Evolutionary conservation across 2,888 invertebrate species (phyloP).

Genomic region (Crematogaster levior): DNA sequence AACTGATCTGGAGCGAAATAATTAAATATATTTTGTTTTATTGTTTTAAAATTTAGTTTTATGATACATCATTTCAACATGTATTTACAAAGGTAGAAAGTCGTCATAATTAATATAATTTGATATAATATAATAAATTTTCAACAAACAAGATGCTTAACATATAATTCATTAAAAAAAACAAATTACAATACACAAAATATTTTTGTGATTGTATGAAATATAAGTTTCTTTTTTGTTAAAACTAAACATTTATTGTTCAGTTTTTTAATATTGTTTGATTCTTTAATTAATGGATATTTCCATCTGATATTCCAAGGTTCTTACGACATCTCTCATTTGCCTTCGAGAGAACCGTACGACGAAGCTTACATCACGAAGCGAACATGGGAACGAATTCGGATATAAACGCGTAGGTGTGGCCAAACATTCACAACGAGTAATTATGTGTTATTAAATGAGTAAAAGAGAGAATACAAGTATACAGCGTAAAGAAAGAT

Average conservation of each 20-base stretch:
- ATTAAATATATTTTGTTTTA: slow-evolving; percentile 12
- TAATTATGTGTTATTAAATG: slow-evolving; percentile 72
- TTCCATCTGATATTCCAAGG: slow-evolving; percentile 25
- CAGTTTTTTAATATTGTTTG: neutral
- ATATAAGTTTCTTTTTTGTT: neutral
- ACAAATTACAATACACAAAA: neutral
- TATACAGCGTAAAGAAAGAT: slow-evolving; percentile 9
- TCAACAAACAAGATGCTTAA: neutral
- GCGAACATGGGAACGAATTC: slow-evolving; percentile 66
- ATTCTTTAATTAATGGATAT: slow-evolving; percentile 23
- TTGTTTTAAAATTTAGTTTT: neutral
- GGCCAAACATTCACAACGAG: slow-evolving; percentile 67
- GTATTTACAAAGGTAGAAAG: neutral
- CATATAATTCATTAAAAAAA: neutral
- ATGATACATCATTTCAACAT: no score
- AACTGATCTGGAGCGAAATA: neutral
- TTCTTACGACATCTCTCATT: slow-evolving; percentile 42
- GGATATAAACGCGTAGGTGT: slow-evolving; percentile 62
- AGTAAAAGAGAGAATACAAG: slow-evolving; percentile 28
- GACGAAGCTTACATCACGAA: slow-evolving; percentile 59
- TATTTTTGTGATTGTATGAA: neutral
- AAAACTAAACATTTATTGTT: neutral
- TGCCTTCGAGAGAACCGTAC: slow-evolving; percentile 28
- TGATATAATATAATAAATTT: no score
- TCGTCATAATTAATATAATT: neutral